Percentiles rank a stretch among this genome's conserved stretches.
These are phyloP conservation scores for Hydrolagus affinis DNA, from an alignment of 2,113 vertebrate genomes.

Conservation along the genomic window DNA sequence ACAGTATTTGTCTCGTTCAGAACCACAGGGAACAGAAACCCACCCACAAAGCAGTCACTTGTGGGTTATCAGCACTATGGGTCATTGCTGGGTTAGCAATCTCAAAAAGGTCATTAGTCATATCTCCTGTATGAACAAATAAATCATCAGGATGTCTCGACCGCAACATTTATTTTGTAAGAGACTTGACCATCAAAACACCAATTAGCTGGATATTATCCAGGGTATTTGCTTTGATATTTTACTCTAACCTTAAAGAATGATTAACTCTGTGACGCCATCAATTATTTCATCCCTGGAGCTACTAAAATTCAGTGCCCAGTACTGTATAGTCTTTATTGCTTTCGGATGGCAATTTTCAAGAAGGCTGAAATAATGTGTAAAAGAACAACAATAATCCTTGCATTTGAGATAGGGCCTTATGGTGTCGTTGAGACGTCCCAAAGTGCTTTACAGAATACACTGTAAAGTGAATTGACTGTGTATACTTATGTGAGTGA, in stretches of 20 bases:
- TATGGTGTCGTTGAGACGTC: too few species aligned
- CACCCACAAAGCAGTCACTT: slow-evolving; percentile 13
- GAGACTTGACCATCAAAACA: neutral
- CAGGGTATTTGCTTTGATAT: neutral
- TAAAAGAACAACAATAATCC: too few species aligned
- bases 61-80: neutral
- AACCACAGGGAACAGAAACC: slow-evolving; percentile 6
- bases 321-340: neutral
- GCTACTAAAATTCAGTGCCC: neutral
- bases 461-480: too few species aligned
- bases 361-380: neutral
- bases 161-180: slow-evolving; percentile 1
- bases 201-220: neutral
- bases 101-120: neutral
- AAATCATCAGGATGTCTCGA: slow-evolving; percentile 21
- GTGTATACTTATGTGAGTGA: too few species aligned
- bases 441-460: too few species aligned
- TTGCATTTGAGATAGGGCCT: too few species aligned
- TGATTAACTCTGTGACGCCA: neutral
- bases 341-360: neutral
- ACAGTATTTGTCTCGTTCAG: neutral
- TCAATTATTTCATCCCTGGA: neutral
- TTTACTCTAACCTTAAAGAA: neutral
- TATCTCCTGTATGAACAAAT: slow-evolving; percentile 15
- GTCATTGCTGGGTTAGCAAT: neutral